Base-by-base conservation (phyloP, 2,797 vertebrate species). In the Melanotaenia parkinsoni region DNA sequence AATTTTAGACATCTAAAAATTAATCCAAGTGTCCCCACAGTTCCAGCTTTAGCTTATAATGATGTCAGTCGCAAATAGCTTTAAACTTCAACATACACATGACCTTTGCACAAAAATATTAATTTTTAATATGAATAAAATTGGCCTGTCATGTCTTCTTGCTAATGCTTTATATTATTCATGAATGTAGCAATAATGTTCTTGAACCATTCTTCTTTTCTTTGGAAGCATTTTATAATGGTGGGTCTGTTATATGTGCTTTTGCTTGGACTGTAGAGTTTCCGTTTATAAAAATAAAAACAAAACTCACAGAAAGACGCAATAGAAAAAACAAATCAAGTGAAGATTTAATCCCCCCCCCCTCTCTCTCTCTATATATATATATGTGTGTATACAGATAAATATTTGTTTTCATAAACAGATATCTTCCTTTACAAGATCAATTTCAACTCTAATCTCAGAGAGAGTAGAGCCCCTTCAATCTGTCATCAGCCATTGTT, bases 61-160 rank as follows among this genome's bases (percentile, higher is more conserved):
- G 28, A 53, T 63, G 54, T 82, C 61, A 53, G 16, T 83, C 65
- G 73, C 68, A 76, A 82, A 79, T 18, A 69, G 65, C 33, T 70
- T 73, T 83, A 83, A 0, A 43, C 80, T 59, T 70, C 38, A 70
- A 85, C 68, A 33, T 71, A 79, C 69, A 82, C 60, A 82, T 75
- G 80, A 84, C 78, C 72, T 76, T 77, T 77, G 66, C 56, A 35
- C 12, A 47, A 73, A 86, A 75, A 83, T 63, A 72, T 79, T 40
- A 80, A 81, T 89, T 82, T 86, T 86, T 84, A 89, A 86, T 83
- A 58, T 67, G 69, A 86, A 76, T 76, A 69, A 86, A 84, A 89
- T 81, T 82, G 79, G 37, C 58, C 84, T 79, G 81, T 81, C 80
- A 0, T 67, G 45, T 72, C 67, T 57, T 63, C 74, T 79, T 69